A percentile compares a stretch with the other conserved stretches of the same genome.
Evolutionary conservation across 2,113 vertebrate species (phyloP).

Genomic region (Notarius lentiginosus): DNA sequence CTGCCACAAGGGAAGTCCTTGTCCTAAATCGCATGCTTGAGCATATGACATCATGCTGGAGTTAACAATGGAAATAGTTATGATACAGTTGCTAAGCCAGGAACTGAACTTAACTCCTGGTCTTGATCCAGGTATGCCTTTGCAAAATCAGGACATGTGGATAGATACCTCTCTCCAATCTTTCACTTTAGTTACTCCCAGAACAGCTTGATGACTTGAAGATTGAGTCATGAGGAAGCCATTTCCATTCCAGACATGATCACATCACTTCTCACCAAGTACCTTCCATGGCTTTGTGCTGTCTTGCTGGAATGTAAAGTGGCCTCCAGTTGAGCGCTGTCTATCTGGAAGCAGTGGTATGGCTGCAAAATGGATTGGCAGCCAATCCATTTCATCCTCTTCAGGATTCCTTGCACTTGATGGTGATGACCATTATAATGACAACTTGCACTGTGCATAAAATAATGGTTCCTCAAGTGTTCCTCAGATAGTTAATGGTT

Average conservation of each 20-base stretch:
- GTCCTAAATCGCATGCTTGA: neutral
- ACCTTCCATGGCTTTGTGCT: neutral
- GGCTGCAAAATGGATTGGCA: neutral
- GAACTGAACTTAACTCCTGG: neutral
- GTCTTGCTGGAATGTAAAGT: constrained; percentile 6
- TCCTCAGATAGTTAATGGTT: neutral
- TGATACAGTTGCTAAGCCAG: neutral
- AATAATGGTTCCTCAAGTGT: neutral
- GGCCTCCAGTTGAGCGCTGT: neutral
- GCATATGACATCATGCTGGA: neutral
- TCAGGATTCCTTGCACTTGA: neutral
- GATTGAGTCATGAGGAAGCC: neutral
- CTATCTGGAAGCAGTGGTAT: neutral
- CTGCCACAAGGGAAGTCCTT: too few species aligned
- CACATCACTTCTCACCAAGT: neutral
- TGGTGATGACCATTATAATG: neutral
- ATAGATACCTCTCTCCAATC: neutral
- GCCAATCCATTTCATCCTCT: neutral
- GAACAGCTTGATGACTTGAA: constrained; percentile 8
- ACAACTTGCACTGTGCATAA: too few species aligned
- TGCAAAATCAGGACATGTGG: neutral
- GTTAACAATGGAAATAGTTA: neutral
- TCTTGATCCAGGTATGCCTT: neutral
- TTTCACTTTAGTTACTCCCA: neutral
- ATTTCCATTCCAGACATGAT: neutral